Conservation (phyloP, 1,140 invertebrate species). For the Nephotettix cincticeps region DNA sequence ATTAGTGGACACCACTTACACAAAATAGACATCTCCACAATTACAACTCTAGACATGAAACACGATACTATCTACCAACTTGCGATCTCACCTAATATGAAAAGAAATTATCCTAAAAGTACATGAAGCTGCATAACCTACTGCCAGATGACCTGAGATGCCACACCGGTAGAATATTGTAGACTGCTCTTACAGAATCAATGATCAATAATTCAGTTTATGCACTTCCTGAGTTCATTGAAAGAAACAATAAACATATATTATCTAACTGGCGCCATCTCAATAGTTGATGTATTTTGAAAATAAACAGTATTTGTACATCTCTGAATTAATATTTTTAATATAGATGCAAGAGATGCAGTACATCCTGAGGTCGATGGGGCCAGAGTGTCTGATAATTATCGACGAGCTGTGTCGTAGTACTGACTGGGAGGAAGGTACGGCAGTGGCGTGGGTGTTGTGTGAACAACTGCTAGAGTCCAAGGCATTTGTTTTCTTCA, state of each 20-base stretch:
- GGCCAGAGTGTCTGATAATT: conserved; percentile 72
- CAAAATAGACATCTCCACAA: no score
- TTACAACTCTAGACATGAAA: no score
- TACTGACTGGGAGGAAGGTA: conserved; percentile 81
- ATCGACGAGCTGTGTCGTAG: conserved; percentile 83
- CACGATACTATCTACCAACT: no score
- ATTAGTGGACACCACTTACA: no score
- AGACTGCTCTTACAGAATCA: conserved; percentile 20
- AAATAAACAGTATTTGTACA: no score
- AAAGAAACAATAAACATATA: conserved; percentile 10
- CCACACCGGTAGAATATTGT: no score
- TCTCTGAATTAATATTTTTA: no score
- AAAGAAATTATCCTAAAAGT: no score
- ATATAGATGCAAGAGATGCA: conserved; percentile 79
- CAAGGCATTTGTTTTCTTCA: conserved; percentile 74
- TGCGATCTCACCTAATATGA: no score
- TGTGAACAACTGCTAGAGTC: conserved; percentile 69
- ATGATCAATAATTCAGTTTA: conserved; percentile 21
- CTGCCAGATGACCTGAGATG: no score
- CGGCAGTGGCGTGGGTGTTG: conserved; percentile 77
- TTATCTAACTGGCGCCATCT: not conserved
- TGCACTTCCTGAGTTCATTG: conserved; percentile 35
- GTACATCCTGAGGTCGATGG: conserved; percentile 71
- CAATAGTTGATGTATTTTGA: no score
- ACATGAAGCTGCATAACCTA: no score